These are phyloP conservation scores for Periplaneta americana DNA, from an alignment of 1,140 invertebrate genomes.

Conservation along the genomic window DNA sequence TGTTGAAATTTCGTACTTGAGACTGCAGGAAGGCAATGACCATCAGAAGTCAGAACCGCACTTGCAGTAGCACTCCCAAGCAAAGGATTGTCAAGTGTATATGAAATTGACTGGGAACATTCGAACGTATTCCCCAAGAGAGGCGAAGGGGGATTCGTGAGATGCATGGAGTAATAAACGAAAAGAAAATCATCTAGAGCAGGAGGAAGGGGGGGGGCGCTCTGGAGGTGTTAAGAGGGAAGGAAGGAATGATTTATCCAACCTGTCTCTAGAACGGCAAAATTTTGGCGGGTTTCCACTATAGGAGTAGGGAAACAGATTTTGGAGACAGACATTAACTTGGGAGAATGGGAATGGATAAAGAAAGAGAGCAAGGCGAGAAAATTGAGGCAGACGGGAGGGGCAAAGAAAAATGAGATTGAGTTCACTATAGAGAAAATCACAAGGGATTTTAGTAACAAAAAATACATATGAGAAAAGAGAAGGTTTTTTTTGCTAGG, in stretches of 20 bases:
- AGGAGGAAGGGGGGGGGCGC: too few species aligned
- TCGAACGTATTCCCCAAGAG: neutral
- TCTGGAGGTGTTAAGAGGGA: neutral
- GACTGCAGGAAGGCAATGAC: too few species aligned
- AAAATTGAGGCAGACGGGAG: neutral
- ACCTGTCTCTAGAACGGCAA: slow-evolving; percentile 4
- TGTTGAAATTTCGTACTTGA: too few species aligned
- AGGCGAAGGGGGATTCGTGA: neutral
- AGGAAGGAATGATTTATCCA: slow-evolving; percentile 3
- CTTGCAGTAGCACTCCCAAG: neutral
- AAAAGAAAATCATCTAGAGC: neutral
- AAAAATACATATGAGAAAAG: neutral
- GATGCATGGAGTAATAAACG: neutral
- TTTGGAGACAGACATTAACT: slow-evolving; percentile 6
- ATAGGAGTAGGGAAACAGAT: slow-evolving; percentile 5
- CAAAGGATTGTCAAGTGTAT: neutral
- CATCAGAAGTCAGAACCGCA: too few species aligned
- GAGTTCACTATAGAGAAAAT: neutral
- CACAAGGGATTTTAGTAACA: neutral
- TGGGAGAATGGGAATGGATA: neutral
- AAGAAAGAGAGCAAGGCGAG: neutral
- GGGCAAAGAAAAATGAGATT: slow-evolving; percentile 1
- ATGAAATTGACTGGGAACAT: neutral
- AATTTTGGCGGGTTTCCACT: slow-evolving; percentile 13
- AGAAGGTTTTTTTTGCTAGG: neutral